Evolutionary conservation across 2,888 invertebrate species (phyloP), one percentile per base, ranked within the genome.

Genomic region (Epirrita christyi): DNA sequence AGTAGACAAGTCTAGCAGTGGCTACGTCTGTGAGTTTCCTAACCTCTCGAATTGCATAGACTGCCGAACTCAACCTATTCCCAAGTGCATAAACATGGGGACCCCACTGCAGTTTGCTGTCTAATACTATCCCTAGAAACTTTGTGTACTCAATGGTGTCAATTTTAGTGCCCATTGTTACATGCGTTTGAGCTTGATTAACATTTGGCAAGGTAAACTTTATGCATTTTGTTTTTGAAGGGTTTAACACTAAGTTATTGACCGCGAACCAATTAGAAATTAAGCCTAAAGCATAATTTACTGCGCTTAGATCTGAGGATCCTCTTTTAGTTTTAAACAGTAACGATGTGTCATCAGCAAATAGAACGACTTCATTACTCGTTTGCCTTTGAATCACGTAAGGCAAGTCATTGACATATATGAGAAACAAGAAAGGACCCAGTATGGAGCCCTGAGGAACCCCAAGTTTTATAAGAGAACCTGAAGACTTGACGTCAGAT

Each of bases 391-490:
- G 21, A 21, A 21, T 21, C 21, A 21, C 21, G 21, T 36, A 36
- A 5, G 36, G 36, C n/a, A 36, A 36, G n/a, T n/a, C 10, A 36
- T 36, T 36, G 2, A 36, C 6, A n/a, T n/a, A 36, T 6, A 36
- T n/a, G n/a, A 36, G 36, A 36, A 36, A 36, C n/a, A 36, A 36
- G 11, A 36, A 36, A 11, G 36, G 36, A 4, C 36, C 11, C 36
- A 36, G 3, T 36, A 36, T 36, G n/a, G 36, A 36, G 6, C 11
- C 36, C 0, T 36, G 11, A 3, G 36, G 36, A n/a, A 11, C 13
- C 32, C 45, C 29, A 29, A 40, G 21, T 48, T 45, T 44, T 40
- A 40, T 34, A 43, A 55, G 36, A 44, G 43, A 27, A 11, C 40
- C 49, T 51, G 46, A 34, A 38, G 10, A 38, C 36, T 36, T 36